These are phyloP conservation scores for Loripinus fragilis DNA, from an alignment of 2,888 invertebrate genomes.

Conservation along the genomic window DNA sequence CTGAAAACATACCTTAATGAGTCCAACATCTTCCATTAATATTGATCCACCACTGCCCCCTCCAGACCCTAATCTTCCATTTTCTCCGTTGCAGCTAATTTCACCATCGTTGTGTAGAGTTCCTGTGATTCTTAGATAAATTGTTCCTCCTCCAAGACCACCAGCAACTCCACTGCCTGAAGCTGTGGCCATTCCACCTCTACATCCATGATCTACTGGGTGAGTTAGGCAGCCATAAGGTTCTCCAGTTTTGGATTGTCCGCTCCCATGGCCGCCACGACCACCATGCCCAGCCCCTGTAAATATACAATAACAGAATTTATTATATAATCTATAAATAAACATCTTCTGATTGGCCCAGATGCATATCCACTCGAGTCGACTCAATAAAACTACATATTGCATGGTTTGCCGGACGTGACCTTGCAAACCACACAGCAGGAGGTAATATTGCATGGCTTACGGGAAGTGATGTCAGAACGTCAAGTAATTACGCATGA, in stretches of 20 bases:
- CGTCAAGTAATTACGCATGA: too few relatives aligned
- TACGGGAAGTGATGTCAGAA: too few relatives aligned
- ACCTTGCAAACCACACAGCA: too few relatives aligned
- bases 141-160: slow-evolving; percentile 70
- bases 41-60: slow-evolving; percentile 73
- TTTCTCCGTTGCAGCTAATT: slow-evolving; percentile 65
- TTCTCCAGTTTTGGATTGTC: slow-evolving; percentile 56
- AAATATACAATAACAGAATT: too few relatives aligned
- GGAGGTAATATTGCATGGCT: too few relatives aligned
- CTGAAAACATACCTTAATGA: slow-evolving; percentile 61
- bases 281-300: slow-evolving; percentile 77
- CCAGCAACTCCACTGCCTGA: slow-evolving; percentile 32
- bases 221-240: slow-evolving; percentile 69
- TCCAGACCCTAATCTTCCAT: slow-evolving; percentile 56
- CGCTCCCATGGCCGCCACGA: slow-evolving; percentile 65
- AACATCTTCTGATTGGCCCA: too few relatives aligned
- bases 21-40: slow-evolving; percentile 48
- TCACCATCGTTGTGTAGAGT: slow-evolving; percentile 70
- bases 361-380: too few relatives aligned
- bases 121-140: slow-evolving; percentile 62
- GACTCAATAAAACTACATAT: too few relatives aligned
- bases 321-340: too few relatives aligned
- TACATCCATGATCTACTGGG: slow-evolving; percentile 65
- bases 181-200: slow-evolving; percentile 58
- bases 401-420: too few relatives aligned